A percentile compares a stretch with the other conserved stretches of the same genome.
These are phyloP conservation scores for Beris morrisii DNA, from an alignment of 2,888 invertebrate genomes.

Conservation along the genomic window DNA sequence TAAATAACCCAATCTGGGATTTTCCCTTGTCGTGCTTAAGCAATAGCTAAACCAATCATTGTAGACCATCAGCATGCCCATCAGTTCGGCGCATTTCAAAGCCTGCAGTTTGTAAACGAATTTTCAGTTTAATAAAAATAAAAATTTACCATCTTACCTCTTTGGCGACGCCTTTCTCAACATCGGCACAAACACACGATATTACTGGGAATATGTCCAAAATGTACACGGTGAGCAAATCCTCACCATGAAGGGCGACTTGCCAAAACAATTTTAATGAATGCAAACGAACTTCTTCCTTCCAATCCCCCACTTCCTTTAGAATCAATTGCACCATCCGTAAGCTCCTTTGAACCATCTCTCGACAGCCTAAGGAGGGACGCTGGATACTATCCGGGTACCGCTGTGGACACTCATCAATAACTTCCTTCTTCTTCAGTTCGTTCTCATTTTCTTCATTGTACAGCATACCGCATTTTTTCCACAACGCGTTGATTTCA, in stretches of 20 bases:
- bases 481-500: constrained; percentile 68
- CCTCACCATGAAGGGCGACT: constrained; percentile 53
- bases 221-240: constrained; percentile 52
- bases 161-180: constrained; percentile 43
- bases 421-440: constrained; percentile 81
- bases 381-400: constrained; percentile 73
- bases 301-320: constrained; percentile 53
- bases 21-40: constrained; percentile 48
- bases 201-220: constrained; percentile 52
- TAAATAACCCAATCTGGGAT: constrained; percentile 48
- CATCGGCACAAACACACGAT: constrained; percentile 50
- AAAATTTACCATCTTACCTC: constrained; percentile 41
- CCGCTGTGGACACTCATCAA: constrained; percentile 66
- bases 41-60: constrained; percentile 52
- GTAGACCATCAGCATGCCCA: constrained; percentile 51
- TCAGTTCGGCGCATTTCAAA: constrained; percentile 49
- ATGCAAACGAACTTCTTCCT: constrained; percentile 55
- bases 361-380: constrained; percentile 87
- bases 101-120: constrained; percentile 41
- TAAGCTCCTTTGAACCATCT: constrained; percentile 70
- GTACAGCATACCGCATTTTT: constrained; percentile 74
- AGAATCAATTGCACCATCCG: constrained; percentile 50
- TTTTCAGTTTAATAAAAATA: neutral
- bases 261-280: constrained; percentile 53
- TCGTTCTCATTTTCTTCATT: constrained; percentile 86